Conservation (phyloP, 2,888 invertebrate genomes). For the Hirtodrosophila alboralis region DNA sequence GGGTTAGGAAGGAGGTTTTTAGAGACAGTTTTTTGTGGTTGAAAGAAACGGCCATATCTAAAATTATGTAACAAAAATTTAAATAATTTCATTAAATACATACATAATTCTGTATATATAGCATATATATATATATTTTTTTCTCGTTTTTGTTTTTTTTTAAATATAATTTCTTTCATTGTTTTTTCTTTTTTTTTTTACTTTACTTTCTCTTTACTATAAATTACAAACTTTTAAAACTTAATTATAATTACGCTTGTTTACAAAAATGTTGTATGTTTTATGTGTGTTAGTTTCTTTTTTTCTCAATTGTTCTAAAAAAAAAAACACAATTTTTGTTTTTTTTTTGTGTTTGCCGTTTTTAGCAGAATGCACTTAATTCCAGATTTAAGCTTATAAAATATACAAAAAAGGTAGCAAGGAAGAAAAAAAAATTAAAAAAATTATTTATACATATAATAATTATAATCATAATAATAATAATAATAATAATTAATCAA, state of each 20-base stretch:
- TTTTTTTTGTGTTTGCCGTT: constrained; percentile 12
- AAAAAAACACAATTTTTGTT: constrained; percentile 26
- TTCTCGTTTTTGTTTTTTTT: background rate
- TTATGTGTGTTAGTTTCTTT: background rate
- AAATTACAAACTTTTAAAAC: constrained; percentile 39
- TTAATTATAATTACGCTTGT: constrained; percentile 31
- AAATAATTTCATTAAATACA: constrained; percentile 36
- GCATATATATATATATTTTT: constrained; percentile 12
- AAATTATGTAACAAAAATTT: constrained; percentile 62
- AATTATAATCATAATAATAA: constrained; percentile 20
- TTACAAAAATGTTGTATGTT: background rate
- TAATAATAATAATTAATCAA: constrained; percentile 42
- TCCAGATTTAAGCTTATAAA: constrained; percentile 29
- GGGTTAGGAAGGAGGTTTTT: too few relatives aligned
- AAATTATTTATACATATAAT: background rate
- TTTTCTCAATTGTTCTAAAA: too few relatives aligned
- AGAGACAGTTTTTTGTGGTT: constrained; percentile 8
- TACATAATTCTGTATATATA: constrained; percentile 13
- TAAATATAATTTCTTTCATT: background rate
- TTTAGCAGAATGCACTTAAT: constrained; percentile 33
- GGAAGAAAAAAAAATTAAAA: constrained; percentile 12
- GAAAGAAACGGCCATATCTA: constrained; percentile 37
- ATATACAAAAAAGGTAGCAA: constrained; percentile 23
- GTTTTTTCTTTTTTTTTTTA: constrained; percentile 5
- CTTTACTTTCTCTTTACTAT: constrained; percentile 9